These are phyloP conservation scores for Thamnophis sirtalis DNA, from an alignment of 2,113 vertebrate genomes.

Conservation along the genomic window DNA sequence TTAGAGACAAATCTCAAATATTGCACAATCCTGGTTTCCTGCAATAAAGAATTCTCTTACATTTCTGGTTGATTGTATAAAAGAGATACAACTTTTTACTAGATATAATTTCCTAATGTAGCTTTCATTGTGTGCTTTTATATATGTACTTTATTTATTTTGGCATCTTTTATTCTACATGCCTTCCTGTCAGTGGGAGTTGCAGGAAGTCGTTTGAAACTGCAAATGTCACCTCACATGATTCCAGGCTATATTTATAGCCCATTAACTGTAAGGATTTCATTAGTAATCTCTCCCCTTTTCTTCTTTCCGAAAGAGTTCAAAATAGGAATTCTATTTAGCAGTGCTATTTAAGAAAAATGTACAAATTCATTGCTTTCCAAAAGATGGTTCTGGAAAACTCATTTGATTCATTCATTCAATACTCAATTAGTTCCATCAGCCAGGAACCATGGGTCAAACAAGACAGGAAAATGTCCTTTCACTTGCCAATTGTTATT, in stretches of 20 bases:
- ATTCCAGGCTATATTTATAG: slow-evolving; percentile 30
- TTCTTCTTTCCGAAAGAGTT: slow-evolving; percentile 36
- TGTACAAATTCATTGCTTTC: slow-evolving; percentile 19
- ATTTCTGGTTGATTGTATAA: not conserved
- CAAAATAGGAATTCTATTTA: not conserved
- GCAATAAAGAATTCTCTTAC: not conserved
- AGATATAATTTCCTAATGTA: not conserved
- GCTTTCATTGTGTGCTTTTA: not conserved
- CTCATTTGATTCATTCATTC: slow-evolving; percentile 33
- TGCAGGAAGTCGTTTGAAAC: slow-evolving; percentile 13
- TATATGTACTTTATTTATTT: not conserved
- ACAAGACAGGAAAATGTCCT: slow-evolving; percentile 44
- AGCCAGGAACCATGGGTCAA: slow-evolving; percentile 58
- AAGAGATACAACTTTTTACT: not conserved
- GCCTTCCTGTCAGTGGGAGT: slow-evolving; percentile 24
- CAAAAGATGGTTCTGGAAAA: slow-evolving; percentile 54
- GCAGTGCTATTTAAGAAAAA: slow-evolving; percentile 46
- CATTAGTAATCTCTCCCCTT: slow-evolving; percentile 11
- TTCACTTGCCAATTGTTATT: slow-evolving; percentile 54
- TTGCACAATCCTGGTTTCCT: not conserved
- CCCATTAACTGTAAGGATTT: slow-evolving; percentile 46
- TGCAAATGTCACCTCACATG: slow-evolving; percentile 15
- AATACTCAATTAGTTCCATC: slow-evolving; percentile 53
- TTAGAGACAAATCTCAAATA: not conserved
- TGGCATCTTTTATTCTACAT: not conserved